Evolutionary conservation across 1,140 invertebrate genomes (phyloP).

Genomic region (Bombus fervidus): DNA sequence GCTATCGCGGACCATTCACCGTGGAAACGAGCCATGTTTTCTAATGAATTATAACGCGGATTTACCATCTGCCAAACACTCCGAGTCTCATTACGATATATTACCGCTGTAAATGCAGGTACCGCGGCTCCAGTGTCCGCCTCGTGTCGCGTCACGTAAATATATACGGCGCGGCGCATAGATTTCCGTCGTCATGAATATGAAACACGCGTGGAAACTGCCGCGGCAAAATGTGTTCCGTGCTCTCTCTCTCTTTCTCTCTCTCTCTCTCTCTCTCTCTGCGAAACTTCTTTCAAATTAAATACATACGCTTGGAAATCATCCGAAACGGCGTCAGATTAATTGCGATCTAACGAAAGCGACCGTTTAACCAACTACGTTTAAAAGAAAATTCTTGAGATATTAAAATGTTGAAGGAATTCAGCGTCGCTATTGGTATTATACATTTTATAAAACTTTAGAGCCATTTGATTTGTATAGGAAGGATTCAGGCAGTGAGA

Average conservation of each 20-base stretch:
- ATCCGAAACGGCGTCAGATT: no score
- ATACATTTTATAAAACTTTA: no score
- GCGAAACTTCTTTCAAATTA: slow-evolving; percentile 24
- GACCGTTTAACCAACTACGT: not conserved
- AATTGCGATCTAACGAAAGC: not conserved
- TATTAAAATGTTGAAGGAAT: not conserved
- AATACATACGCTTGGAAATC: not conserved
- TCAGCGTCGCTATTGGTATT: not conserved
- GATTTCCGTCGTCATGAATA: slow-evolving; percentile 48
- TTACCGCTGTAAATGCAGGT: slow-evolving; percentile 35
- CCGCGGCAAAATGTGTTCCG: not conserved
- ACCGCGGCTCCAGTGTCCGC: not conserved
- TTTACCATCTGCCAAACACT: slow-evolving; percentile 43
- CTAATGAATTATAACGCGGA: slow-evolving; percentile 18
- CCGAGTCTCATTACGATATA: slow-evolving; percentile 48
- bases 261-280: no score
- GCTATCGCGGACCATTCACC: not conserved
- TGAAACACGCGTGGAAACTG: slow-evolving; percentile 24
- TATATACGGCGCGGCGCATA: slow-evolving; percentile 35
- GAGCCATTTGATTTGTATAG: no score
- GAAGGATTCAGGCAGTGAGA: no score
- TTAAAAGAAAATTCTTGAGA: not conserved
- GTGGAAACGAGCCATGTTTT: not conserved
- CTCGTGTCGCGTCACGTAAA: slow-evolving; percentile 37
- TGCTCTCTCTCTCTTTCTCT: no score